These are phyloP conservation scores for Ophioninae sp. DNA, from an alignment of 2,888 invertebrate genomes.

Conservation along the genomic window DNA sequence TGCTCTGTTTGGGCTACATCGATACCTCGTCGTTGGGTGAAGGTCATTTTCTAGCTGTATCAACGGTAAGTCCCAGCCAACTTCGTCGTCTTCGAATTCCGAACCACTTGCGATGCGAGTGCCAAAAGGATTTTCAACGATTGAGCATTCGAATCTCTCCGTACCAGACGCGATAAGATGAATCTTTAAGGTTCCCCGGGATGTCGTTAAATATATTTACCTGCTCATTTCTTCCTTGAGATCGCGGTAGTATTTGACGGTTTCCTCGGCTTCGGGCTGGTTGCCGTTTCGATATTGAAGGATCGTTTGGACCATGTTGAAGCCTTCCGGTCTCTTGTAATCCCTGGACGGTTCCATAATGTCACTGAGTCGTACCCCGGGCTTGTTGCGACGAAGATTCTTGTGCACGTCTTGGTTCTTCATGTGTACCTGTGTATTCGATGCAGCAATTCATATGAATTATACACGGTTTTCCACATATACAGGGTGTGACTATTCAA, in stretches of 20 bases:
- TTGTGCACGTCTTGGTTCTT: constrained; percentile 87
- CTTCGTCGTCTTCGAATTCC: constrained; percentile 82
- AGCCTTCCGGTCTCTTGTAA: constrained; percentile 85
- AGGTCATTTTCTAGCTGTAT: constrained; percentile 81
- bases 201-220: constrained; percentile 73
- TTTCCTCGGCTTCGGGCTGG: constrained; percentile 76
- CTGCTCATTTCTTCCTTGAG: constrained; percentile 81
- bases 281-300: constrained; percentile 77
- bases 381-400: constrained; percentile 85
- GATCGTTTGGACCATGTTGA: constrained; percentile 84
- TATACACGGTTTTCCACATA: too few species aligned
- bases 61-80: constrained; percentile 84
- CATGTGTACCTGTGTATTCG: constrained; percentile 83
- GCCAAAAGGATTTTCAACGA: constrained; percentile 77
- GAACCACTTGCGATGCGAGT: constrained; percentile 80
- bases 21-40: constrained; percentile 78
- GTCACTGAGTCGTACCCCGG: constrained; percentile 83
- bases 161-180: not conserved
- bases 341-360: constrained; percentile 83
- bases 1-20: constrained; percentile 21
- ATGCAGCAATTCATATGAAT: not conserved
- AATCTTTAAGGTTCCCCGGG: not conserved
- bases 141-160: constrained; percentile 73
- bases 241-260: constrained; percentile 77
- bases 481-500: not conserved